Conservation (phyloP, 2,888 invertebrate genomes). For the Tinea semifulvella region DNA sequence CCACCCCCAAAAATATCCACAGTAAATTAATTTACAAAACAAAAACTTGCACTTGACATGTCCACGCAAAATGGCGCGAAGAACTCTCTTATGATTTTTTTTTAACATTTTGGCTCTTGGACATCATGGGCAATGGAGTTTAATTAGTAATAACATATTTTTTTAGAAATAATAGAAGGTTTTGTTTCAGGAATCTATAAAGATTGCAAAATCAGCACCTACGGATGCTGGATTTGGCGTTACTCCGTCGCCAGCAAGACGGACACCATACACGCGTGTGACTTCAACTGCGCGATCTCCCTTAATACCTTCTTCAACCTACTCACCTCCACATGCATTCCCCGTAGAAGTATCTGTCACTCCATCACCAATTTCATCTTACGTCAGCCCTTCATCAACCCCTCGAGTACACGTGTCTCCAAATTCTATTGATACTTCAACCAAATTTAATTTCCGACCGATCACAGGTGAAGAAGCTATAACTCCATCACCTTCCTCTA, state of each 20-base stretch:
- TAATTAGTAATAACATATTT: no score
- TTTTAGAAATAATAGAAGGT: no score
- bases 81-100: no score
- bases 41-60: no score
- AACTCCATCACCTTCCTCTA: constrained; percentile 34
- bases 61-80: no score
- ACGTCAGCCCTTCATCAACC: constrained; percentile 37
- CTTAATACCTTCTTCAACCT: constrained; percentile 28
- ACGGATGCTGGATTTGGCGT: constrained; percentile 72
- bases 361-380: constrained; percentile 34
- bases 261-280: constrained; percentile 36
- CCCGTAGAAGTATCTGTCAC: constrained; percentile 40
- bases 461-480: constrained; percentile 44
- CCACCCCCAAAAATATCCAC: no score
- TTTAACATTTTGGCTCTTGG: no score
- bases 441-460: constrained; percentile 44
- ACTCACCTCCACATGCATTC: constrained; percentile 32
- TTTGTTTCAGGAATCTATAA: constrained; percentile 75
- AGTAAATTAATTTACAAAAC: no score
- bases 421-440: constrained; percentile 51
- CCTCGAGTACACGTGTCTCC: constrained; percentile 55
- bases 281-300: constrained; percentile 40
- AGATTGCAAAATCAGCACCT: constrained; percentile 75
- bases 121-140: no score
- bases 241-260: constrained; percentile 51